These are phyloP conservation scores for Linepithema humile DNA, from an alignment of 1,140 invertebrate species.

Conservation along the genomic window DNA sequence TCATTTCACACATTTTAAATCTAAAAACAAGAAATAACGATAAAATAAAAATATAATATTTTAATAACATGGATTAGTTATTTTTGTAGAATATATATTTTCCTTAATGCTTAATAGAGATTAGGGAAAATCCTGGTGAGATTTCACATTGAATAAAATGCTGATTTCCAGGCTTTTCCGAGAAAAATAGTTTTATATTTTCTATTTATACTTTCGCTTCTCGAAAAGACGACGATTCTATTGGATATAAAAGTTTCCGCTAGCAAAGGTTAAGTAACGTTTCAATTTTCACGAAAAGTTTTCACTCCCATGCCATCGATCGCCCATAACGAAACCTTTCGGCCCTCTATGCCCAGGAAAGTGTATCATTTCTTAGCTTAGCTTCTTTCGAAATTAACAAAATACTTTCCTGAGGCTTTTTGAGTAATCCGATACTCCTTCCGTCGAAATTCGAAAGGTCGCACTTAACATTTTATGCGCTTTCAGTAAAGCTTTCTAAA, in stretches of 20 bases:
- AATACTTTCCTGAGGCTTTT: conserved; percentile 9
- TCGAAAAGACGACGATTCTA: neutral
- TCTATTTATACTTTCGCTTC: neutral
- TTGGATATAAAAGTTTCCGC: neutral
- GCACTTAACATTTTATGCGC: neutral
- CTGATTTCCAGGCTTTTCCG: neutral
- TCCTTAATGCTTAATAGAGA: neutral
- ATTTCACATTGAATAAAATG: neutral
- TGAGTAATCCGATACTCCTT: conserved; percentile 1
- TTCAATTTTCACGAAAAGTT: neutral
- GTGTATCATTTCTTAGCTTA: neutral
- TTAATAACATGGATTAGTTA: neutral
- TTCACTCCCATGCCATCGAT: neutral
- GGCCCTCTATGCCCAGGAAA: neutral
- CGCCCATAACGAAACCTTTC: neutral
- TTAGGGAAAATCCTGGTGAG: neutral
- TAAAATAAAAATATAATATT: neutral
- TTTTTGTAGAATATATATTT: neutral
- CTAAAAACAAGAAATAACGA: too few relatives aligned
- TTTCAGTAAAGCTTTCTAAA: conserved; percentile 23
- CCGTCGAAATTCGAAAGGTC: neutral
- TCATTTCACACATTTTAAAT: neutral
- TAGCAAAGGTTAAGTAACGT: neutral
- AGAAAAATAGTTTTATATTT: neutral
- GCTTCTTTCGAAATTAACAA: conserved; percentile 18